These are phyloP conservation scores for Steinernema khuongi DNA, from an alignment of 1,140 invertebrate species.

Conservation along the genomic window DNA sequence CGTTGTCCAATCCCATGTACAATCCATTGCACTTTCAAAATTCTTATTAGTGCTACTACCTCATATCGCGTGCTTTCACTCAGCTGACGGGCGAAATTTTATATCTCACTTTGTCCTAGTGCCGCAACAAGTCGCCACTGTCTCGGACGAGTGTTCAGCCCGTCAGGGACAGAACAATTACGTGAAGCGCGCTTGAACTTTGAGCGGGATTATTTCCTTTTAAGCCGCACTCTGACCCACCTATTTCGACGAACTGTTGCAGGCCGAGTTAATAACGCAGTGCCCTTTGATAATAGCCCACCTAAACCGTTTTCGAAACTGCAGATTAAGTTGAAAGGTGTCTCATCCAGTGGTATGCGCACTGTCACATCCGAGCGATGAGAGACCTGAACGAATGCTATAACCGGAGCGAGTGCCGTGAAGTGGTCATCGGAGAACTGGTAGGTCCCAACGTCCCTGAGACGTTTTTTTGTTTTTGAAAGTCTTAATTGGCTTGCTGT, in stretches of 20 bases:
- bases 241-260: neutral
- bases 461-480: neutral
- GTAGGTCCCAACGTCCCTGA: no score
- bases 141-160: no score
- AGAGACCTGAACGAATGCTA: neutral
- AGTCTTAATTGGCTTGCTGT: no score
- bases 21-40: neutral
- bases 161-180: no score
- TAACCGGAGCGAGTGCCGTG: neutral
- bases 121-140: no score
- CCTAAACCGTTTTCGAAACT: neutral
- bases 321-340: neutral
- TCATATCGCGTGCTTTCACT: no score
- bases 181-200: no score
- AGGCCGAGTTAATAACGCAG: neutral
- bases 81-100: no score
- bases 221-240: no score
- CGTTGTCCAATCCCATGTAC: neutral
- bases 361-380: neutral
- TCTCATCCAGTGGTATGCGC: neutral
- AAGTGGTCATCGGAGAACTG: slow-evolving; percentile 8
- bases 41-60: no score
- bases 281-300: slow-evolving; percentile 3
- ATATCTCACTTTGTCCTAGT: no score
- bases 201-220: no score